Evolutionary conservation across 2,888 invertebrate species (phyloP).

Genomic region (Erannis defoliaria): DNA sequence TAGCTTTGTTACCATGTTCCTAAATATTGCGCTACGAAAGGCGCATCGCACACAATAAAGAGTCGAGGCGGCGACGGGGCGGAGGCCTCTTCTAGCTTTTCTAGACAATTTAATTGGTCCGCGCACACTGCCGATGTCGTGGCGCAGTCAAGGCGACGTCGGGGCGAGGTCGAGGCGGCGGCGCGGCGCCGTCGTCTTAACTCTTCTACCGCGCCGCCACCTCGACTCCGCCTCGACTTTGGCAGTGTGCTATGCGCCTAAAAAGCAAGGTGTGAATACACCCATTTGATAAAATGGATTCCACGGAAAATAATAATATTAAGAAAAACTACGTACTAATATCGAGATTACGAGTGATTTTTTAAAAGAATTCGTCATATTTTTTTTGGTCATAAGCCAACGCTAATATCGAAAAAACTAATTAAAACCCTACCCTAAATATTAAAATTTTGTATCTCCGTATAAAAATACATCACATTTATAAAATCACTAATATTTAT

Average conservation of each 20-base stretch:
- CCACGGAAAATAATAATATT: background rate
- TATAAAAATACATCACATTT: slow-evolving; percentile 64
- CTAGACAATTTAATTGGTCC: too few relatives aligned
- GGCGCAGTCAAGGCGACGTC: too few relatives aligned
- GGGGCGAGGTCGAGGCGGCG: too few relatives aligned
- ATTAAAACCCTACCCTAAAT: slow-evolving; percentile 29
- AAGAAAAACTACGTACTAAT: background rate
- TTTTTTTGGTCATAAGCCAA: slow-evolving; percentile 17
- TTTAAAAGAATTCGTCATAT: background rate
- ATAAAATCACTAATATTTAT: slow-evolving; percentile 47
- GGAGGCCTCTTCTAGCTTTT: too few relatives aligned
- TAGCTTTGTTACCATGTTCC: background rate
- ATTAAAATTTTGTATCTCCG: slow-evolving; percentile 47
- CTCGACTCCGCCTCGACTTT: too few relatives aligned
- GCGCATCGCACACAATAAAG: too few relatives aligned
- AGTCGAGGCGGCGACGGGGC: too few relatives aligned
- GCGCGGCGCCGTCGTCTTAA: too few relatives aligned
- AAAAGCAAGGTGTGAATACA: too few relatives aligned
- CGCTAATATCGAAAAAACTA: slow-evolving; percentile 10
- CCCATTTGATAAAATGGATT: background rate
- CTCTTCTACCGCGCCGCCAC: too few relatives aligned
- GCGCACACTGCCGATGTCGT: too few relatives aligned
- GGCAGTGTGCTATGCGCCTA: too few relatives aligned
- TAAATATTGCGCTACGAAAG: background rate
- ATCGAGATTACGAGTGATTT: background rate